Base-by-base conservation (phyloP, 1,140 invertebrate genomes). In the Cyclina sinensis region DNA sequence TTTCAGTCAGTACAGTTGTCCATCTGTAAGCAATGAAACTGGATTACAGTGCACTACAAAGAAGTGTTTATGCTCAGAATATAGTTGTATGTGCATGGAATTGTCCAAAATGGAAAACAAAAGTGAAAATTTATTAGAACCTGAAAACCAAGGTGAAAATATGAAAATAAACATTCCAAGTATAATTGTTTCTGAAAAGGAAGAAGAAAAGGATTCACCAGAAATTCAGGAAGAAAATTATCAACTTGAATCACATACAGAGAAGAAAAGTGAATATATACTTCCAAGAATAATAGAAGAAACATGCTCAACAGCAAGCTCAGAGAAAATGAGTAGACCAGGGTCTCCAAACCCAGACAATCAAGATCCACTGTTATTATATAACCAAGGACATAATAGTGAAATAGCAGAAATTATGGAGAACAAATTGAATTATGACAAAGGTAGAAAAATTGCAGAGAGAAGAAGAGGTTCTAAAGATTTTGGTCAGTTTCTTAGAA, bases 351-450 rank as follows among this genome's bases (percentile, higher is more conserved):
- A 46, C 30, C 73, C 76, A 46, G 57, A 79, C 32, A 87, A 48
- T 51, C 51, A 87, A 51, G 39, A 39, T 35, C 73, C 62, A 48
- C 57, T 70, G 0, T 68, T 7, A 21, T 18, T 18, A 18, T 3
- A 89, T 0, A n/a, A 76, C 14, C 93, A 91, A 4, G 92, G 62
- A 46, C 90, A 93, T 57, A 94, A 92, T 86, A 11, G 93, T 16
- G 94, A 94, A 88, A 91, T 94, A 18, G 93, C 90, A 43, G 92
- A 94, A 84, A 94, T 94, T 46, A 86, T 94, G 78, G 35, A 48
- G 11, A 46, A 24, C 43, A 86, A 76, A 76, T 24, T 48, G 16
- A 79, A 51, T 30, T 5, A n/a, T 59, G 35, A 30, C 18, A 78
- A 43, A 32, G 0, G 9, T 39, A 39, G 12, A 18, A 70, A 70